Evolutionary conservation across 2,888 invertebrate genomes (phyloP).

Genomic region (Latrodectus hesperus): DNA sequence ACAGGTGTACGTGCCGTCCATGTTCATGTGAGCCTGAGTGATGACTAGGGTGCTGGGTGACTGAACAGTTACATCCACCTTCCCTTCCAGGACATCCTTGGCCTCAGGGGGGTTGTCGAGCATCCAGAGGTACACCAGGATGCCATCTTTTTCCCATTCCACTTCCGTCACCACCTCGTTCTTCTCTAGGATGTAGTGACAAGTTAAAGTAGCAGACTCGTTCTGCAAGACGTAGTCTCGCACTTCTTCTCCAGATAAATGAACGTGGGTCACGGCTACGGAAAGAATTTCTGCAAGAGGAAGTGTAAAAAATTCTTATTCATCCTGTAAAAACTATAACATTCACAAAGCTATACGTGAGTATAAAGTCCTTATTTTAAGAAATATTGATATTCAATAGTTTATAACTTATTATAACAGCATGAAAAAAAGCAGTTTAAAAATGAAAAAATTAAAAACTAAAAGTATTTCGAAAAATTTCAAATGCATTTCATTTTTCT

Average conservation of each 20-base stretch:
- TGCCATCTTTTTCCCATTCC: constrained; percentile 70
- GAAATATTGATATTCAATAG: too few species aligned
- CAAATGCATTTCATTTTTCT: too few species aligned
- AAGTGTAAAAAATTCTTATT: not conserved
- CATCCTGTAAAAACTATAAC: too few species aligned
- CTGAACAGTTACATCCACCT: constrained; percentile 52
- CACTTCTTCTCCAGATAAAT: constrained; percentile 58
- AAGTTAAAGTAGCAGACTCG: constrained; percentile 69
- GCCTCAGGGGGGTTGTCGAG: constrained; percentile 61
- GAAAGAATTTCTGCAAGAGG: constrained; percentile 56
- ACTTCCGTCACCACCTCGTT: constrained; percentile 69
- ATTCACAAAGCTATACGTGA: too few species aligned
- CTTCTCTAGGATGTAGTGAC: constrained; percentile 66
- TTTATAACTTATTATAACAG: too few species aligned
- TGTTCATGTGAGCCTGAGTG: constrained; percentile 62
- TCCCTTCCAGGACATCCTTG: constrained; percentile 64
- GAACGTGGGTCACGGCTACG: constrained; percentile 70
- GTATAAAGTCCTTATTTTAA: too few species aligned
- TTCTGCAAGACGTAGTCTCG: constrained; percentile 70
- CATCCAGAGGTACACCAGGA: constrained; percentile 70
- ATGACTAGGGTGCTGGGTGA: constrained; percentile 63
- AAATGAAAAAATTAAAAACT: too few species aligned
- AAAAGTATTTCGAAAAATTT: too few species aligned
- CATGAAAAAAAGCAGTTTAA: too few species aligned
- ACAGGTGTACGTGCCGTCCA: constrained; percentile 71